Evolutionary conservation across 2,113 vertebrate genomes (phyloP), one percentile per base, ranked within the genome.

Genomic region (Mola mola): DNA sequence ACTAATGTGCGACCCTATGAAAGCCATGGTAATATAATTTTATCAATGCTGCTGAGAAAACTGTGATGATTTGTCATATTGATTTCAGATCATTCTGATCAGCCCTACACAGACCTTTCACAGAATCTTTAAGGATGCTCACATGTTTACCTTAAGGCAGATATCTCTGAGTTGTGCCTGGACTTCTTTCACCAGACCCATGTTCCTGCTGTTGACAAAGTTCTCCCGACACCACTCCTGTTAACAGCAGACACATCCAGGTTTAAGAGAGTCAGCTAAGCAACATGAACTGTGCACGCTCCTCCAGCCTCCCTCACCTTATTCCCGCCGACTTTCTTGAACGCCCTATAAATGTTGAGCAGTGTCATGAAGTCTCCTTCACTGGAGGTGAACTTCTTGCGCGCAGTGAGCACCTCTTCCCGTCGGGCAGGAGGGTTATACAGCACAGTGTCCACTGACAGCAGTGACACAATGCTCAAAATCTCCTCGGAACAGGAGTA

Each of bases 161-260:
- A 98, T 96, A 53, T 97, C 95, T 79, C 91, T 87, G 41, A 99
- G 94, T 71, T 99, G 97, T 10, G 93, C 90, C 87, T 95, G 93
- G 53, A 99, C 91, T 0, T 98, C 95, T 2, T 90, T 92, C 60
- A 94, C 95, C 26, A 98, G 87, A 56, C 87, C 79, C 97, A 99
- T 96, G 81, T 98, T 99, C 78, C 95, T 94, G 87, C 90, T 82
- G 31, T 98, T 98, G 63, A 99, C 92, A 47, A 98, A 98, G 85
- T 98, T 98, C 71, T 98, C 96, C 59, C 89, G 93, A 89, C 96
- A 98, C 97, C 97, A 99, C 9, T 95, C 96, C 97, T 99, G 67
- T n/a, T 26, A 20, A 44, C 22, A 50, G 78, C 6, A 55, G 8
- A 58, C 33, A 65, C 8, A 15, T 4, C 40, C 17, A 4, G 43